Evolutionary conservation across 2,888 invertebrate species (phyloP).

Genomic region (Labia minor): DNA sequence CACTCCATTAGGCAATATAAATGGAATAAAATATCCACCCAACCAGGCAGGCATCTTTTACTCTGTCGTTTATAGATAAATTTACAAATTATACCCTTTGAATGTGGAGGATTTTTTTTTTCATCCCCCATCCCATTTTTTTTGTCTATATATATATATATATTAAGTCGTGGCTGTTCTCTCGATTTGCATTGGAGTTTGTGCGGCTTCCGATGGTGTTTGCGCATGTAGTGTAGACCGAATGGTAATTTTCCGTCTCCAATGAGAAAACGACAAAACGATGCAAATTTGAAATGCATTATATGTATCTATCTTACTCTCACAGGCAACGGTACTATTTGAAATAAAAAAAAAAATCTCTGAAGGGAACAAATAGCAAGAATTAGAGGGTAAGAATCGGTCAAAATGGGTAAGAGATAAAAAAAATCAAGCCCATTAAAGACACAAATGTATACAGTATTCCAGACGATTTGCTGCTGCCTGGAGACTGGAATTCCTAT

Average conservation of each 20-base stretch:
- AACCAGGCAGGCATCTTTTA: neutral
- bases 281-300: conserved; percentile 7
- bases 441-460: conserved; percentile 3
- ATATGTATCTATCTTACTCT: neutral
- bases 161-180: no score
- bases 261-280: conserved; percentile 2
- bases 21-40: neutral
- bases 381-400: neutral
- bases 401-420: conserved; percentile 7
- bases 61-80: conserved; percentile 5
- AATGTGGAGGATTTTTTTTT: neutral
- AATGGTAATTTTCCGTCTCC: neutral
- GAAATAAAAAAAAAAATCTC: neutral
- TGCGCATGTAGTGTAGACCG: neutral
- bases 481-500: neutral
- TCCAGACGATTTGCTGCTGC: neutral
- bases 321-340: neutral
- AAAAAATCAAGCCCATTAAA: conserved; percentile 4
- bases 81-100: conserved; percentile 8
- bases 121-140: neutral
- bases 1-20: neutral
- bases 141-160: no score
- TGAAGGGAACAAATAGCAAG: neutral
- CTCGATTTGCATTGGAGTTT: no score
- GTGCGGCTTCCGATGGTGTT: neutral